Base-by-base conservation (phyloP, 2,797 vertebrate species). In the Petrocephalus sullivani region DNA sequence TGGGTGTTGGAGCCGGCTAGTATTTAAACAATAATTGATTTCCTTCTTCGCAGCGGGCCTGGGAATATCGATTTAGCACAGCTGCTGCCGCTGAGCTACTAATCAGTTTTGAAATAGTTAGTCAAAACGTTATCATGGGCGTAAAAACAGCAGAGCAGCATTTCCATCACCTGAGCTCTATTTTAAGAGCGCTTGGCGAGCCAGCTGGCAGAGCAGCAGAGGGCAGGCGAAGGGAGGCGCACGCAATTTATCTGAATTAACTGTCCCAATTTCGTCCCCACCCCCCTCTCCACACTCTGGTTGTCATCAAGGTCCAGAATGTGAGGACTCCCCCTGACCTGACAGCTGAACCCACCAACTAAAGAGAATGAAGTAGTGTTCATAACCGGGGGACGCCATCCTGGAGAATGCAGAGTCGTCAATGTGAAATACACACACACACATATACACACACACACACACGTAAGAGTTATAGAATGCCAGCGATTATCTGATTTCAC, bases 11-110 rank as follows among this genome's bases (percentile, higher is more conserved):
- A 91, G 90, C 88, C 82, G 49, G 84, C 86, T 61, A 89, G 91
- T 92, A 91, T 93, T 96, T 96, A 95, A 95, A 96, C 94, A 95
- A 95, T 95, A 95, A 97, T 96, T 94, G 95, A 96, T 96, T 95
- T 95, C 94, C 95, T 95, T 95, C 93, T 89, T 91, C 90, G 89
- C 93, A 93, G 91, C 93, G 90, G 92, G 91, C 93, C 91, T 92
- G 89, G 87, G 94, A 92, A 93, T 92, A 96, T 96, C 96, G 95
- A 96, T 96, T 95, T 94, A 95, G 93, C 93, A 95, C 94, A 94
- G 93, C 94, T 94, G 95, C 93, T 93, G 93, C 93, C 93, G 94
- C 92, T 94, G 93, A 92, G 91, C 93, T 91, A 93, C 96, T 95
- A 96, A 97, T 96, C 94, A 91, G 92, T 94, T 94, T 94, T 90